A percentile compares a stretch with the other conserved stretches of the same genome.
phyloP scores from a whole-genome alignment of 2,888 invertebrate species.

The Drosophila diplacantha region DNA sequence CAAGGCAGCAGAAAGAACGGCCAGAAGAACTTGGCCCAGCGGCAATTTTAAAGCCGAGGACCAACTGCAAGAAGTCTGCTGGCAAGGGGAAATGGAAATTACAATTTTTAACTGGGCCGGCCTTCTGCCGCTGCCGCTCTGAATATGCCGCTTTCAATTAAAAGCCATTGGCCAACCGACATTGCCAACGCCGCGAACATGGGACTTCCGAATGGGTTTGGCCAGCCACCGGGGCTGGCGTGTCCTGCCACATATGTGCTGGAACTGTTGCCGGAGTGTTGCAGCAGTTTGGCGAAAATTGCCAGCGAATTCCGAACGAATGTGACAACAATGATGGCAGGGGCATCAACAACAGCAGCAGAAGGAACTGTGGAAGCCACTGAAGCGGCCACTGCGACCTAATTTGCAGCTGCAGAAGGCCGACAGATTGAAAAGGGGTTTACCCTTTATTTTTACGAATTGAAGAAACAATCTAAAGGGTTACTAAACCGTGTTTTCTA shows the following conservation, averaged over 20 bases:
- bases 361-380: conserved; percentile 13
- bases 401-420: conserved; percentile 48
- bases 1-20: conserved; percentile 28
- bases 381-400: conserved; percentile 55
- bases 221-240: conserved; percentile 1
- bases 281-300: conserved; percentile 41
- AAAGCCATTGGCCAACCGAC: conserved; percentile 62
- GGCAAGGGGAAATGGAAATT: conserved; percentile 58
- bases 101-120: conserved; percentile 67
- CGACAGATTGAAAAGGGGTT: conserved; percentile 15
- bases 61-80: conserved; percentile 23
- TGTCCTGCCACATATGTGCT: conserved; percentile 43
- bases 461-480: neutral
- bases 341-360: conserved; percentile 36
- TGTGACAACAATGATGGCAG: conserved; percentile 64
- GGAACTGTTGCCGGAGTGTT: conserved; percentile 34
- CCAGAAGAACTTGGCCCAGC: conserved; percentile 53
- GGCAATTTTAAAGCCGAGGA: conserved; percentile 55
- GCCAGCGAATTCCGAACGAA: conserved; percentile 58
- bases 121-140: conserved; percentile 42
- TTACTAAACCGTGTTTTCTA: neutral
- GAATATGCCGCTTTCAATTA: conserved; percentile 72
- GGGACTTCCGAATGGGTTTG: conserved; percentile 18
- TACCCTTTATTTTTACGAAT: neutral
- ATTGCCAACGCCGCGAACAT: conserved; percentile 46